These are phyloP conservation scores for Gastrophysa polygoni DNA, from an alignment of 2,888 invertebrate species.

Conservation along the genomic window DNA sequence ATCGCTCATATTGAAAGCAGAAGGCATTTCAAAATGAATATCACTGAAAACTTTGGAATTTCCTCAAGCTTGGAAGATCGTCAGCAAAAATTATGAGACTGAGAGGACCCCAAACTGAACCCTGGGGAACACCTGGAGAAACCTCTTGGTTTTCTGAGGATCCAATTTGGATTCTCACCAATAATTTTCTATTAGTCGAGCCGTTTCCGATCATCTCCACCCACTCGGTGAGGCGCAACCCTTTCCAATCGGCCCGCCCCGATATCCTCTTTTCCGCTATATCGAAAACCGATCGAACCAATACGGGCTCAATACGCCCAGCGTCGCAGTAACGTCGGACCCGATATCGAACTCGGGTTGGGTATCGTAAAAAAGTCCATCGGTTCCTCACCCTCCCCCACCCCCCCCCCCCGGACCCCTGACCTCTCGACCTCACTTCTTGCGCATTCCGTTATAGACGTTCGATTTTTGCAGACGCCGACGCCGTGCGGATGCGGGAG, in stretches of 20 bases:
- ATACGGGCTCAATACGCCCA: conserved; percentile 32
- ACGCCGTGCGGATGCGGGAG: conserved; percentile 46
- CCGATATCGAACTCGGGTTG: conserved; percentile 52
- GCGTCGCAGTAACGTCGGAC: conserved; percentile 41
- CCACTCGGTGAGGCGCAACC: no score
- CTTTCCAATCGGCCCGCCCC: conserved; percentile 36
- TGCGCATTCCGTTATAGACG: conserved; percentile 56
- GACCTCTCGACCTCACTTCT: conserved; percentile 49
- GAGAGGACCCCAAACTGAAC: no score
- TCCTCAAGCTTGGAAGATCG: no score
- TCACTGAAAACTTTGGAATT: no score
- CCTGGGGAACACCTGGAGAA: no score
- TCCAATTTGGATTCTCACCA: no score
- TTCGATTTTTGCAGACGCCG: conserved; percentile 59
- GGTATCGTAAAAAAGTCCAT: conserved; percentile 57
- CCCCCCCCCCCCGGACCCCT: conserved; percentile 38
- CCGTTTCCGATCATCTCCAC: conserved; percentile 30
- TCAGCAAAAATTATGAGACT: no score
- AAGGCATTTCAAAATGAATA: no score
- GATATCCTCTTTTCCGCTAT: conserved; percentile 34
- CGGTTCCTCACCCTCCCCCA: conserved; percentile 42
- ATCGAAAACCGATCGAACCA: conserved; percentile 39
- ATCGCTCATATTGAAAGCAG: no score
- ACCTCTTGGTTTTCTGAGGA: no score
- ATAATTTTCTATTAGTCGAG: no score